A percentile compares a stretch with the other conserved stretches of the same genome.
Evolutionary conservation across 92 coral and sea anemone species (phyloP).

Genomic region (Porites lobata): DNA sequence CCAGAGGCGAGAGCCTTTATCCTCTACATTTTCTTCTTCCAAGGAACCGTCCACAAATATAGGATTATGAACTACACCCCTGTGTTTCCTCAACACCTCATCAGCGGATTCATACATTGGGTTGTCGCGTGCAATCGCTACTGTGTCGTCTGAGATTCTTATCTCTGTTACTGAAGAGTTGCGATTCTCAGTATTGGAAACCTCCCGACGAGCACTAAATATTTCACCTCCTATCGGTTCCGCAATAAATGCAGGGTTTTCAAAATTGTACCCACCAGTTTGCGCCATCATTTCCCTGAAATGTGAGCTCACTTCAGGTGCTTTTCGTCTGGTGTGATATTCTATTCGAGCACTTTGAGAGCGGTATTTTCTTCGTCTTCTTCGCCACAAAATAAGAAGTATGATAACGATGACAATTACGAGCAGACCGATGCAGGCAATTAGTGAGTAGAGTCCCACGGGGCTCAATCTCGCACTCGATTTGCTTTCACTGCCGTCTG

Average conservation of each 20-base stretch:
- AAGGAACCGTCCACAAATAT: slow-evolving; percentile 41
- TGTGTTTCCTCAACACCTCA: slow-evolving; percentile 65
- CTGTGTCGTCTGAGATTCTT: slow-evolving; percentile 48
- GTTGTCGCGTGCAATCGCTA: slow-evolving; percentile 72
- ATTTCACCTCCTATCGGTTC: slow-evolving; percentile 42
- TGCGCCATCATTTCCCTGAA: slow-evolving; percentile 75
- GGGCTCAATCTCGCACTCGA: slow-evolving; percentile 41
- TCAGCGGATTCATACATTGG: slow-evolving; percentile 79
- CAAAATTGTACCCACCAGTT: slow-evolving; percentile 55
- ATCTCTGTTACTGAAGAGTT: slow-evolving; percentile 51
- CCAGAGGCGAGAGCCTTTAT: slow-evolving; percentile 34
- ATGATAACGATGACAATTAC: slow-evolving; percentile 41
- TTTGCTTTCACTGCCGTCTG: slow-evolving; percentile 7
- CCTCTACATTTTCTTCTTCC: slow-evolving; percentile 17
- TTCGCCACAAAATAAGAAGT: slow-evolving; percentile 52
- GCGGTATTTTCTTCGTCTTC: slow-evolving; percentile 58
- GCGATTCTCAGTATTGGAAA: neutral
- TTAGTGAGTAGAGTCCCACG: slow-evolving; percentile 57
- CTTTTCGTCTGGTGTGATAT: slow-evolving; percentile 41
- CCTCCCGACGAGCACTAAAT: neutral
- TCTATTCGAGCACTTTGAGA: slow-evolving; percentile 71
- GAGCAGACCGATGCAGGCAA: slow-evolving; percentile 51
- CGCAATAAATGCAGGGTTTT: slow-evolving; percentile 65
- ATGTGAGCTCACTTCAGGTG: slow-evolving; percentile 66
- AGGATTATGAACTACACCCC: slow-evolving; percentile 61